Conservation (phyloP, 2,888 invertebrate genomes). For the Netelia fuscicornis region DNA sequence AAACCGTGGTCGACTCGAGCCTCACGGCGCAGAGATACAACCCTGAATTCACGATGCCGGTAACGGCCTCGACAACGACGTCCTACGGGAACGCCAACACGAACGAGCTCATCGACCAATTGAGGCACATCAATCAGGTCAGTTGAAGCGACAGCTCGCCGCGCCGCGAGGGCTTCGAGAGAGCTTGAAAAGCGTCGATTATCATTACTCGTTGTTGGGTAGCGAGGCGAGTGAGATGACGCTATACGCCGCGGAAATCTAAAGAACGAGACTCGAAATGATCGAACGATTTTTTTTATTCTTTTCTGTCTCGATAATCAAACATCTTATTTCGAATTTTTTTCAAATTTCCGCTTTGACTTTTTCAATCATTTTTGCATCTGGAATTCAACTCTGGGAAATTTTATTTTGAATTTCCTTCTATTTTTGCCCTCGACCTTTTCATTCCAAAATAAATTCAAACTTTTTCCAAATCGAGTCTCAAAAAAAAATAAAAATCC, state of each 20-base stretch:
- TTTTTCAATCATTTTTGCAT: neutral
- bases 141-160: constrained; percentile 64
- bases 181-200: constrained; percentile 41
- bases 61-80: constrained; percentile 74
- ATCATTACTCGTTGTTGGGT: constrained; percentile 17
- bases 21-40: constrained; percentile 92
- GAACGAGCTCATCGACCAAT: constrained; percentile 83
- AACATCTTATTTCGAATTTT: neutral
- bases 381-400: neutral
- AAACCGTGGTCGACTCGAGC: constrained; percentile 91
- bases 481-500: no score
- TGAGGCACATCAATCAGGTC: constrained; percentile 84
- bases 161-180: no score
- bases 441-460: no score
- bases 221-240: neutral
- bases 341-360: neutral
- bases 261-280: no score
- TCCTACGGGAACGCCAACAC: constrained; percentile 81
- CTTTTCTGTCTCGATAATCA: neutral
- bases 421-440: neutral
- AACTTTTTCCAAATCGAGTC: no score
- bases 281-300: neutral
- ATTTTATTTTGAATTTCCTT: neutral
- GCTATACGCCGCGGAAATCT: constrained; percentile 1
- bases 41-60: constrained; percentile 87